Conservation (phyloP, 2,797 vertebrate species). For the Tragelaphus eurycerus region DNA sequence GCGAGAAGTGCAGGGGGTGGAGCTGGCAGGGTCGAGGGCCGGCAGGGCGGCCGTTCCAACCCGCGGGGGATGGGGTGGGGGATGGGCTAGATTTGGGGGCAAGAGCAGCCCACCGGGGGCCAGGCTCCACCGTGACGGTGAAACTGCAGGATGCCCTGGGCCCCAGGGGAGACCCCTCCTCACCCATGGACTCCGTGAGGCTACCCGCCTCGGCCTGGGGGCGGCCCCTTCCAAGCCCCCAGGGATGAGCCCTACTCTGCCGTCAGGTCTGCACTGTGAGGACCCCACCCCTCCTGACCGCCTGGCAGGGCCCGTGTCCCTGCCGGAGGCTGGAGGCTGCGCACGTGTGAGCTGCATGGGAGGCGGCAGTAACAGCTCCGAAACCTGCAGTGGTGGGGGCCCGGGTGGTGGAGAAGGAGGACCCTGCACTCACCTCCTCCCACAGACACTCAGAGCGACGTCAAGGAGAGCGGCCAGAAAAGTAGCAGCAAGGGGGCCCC, state of each 20-base stretch:
- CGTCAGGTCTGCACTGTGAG: not conserved
- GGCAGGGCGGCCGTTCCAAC: accelerated
- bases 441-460: not conserved
- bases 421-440: not conserved
- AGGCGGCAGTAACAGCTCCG: not conserved
- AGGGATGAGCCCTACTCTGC: not conserved
- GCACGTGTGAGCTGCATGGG: accelerated
- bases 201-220: too few species aligned
- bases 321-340: not conserved
- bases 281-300: not conserved
- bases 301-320: not conserved
- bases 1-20: not conserved
- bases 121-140: not conserved
- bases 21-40: not conserved
- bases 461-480: accelerated
- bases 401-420: not conserved
- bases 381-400: not conserved
- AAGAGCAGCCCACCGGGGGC: not conserved
- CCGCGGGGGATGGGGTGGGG: not conserved
- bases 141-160: not conserved
- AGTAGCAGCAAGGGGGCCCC: not conserved
- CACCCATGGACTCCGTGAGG: not conserved
- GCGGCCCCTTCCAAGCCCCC: not conserved
- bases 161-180: not conserved
- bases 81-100: not conserved